Evolutionary conservation across 2,113 vertebrate species (phyloP).

Genomic region (Podilymbus podiceps): DNA sequence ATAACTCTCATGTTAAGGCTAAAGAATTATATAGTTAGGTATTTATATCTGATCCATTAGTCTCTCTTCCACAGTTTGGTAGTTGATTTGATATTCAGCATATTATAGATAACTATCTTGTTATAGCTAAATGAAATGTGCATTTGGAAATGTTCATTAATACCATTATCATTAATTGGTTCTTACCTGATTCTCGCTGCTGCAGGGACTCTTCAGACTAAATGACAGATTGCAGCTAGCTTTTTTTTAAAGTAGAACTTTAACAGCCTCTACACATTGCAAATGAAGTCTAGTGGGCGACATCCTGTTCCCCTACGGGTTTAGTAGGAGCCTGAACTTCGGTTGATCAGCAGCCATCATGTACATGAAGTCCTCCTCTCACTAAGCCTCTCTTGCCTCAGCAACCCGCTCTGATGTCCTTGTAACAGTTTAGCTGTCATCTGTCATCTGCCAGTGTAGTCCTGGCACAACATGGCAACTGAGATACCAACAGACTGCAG

Average conservation of each 20-base stretch:
- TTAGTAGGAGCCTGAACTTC: not conserved
- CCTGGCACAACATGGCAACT: not conserved
- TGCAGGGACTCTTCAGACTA: not conserved
- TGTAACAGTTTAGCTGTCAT: not conserved
- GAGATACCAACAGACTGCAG: not conserved
- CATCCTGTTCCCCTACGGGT: not conserved
- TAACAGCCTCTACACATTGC: not conserved
- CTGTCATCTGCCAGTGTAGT: not conserved
- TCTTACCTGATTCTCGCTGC: conserved; percentile 36
- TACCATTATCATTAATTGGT: conserved; percentile 44
- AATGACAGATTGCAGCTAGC: not conserved
- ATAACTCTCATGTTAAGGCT: not conserved
- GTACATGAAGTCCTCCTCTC: not conserved
- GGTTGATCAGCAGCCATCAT: not conserved
- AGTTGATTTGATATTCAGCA: conserved; percentile 10
- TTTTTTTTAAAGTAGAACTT: not conserved
- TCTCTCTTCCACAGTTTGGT: not conserved
- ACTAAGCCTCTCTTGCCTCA: not conserved
- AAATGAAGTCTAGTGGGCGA: not conserved
- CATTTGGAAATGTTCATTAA: conserved; percentile 51
- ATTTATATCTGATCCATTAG: conserved; percentile 2
- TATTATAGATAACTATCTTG: conserved; percentile 14
- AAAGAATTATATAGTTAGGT: not conserved
- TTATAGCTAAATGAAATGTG: conserved; percentile 25
- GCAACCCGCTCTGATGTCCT: not conserved